Evolutionary conservation across 1,140 invertebrate genomes (phyloP), one percentile per base, ranked within the genome.

Genomic region (Trichogramma pretiosum): DNA sequence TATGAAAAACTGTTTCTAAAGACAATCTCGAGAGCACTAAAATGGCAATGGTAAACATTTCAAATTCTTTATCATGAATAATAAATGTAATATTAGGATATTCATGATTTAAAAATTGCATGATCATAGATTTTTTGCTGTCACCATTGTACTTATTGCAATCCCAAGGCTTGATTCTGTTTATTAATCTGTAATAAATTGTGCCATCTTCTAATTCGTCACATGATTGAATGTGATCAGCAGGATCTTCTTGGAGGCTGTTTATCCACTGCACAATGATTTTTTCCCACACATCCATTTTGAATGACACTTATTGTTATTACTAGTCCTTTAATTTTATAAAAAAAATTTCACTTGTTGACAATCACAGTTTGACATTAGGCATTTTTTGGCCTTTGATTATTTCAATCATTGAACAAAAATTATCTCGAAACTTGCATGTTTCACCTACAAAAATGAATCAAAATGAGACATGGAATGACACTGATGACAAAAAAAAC

Each of bases 61-160:
- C 54, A 8, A 44, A 19, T 11, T 23, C 11, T 5, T 17, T 5
- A 9, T 37, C n/a, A 32, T 60, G 48, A 17, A 51, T 41, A 7
- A 48, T 37, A 1, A 41, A 30, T 17, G 53, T 17, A 53, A 66
- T 67, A 21, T 64, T 53, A 18, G 70, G 68, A 61, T 70, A 72
- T 54, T 70, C 61, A 43, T 62, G 61, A 62, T 32, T 3, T 52
- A 52, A 48, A 45, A 50, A 56, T 3, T 50, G 30, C 2, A 35
- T 10, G 21, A 54, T 19, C 11, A 60, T 33, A 22, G 50, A 23
- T 11, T 52, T 33, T 24, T 49, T 24, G 14, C 33, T 19, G 5
- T 28, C 24, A 14, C 3, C 13, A 28, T 5, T 22, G 9, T 45
- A n/a, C 16, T 54, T 28, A 13, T 34, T 17, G 13, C 37, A 28